Evolutionary conservation across 2,113 vertebrate genomes (phyloP).

Genomic region (Tyto alba): DNA sequence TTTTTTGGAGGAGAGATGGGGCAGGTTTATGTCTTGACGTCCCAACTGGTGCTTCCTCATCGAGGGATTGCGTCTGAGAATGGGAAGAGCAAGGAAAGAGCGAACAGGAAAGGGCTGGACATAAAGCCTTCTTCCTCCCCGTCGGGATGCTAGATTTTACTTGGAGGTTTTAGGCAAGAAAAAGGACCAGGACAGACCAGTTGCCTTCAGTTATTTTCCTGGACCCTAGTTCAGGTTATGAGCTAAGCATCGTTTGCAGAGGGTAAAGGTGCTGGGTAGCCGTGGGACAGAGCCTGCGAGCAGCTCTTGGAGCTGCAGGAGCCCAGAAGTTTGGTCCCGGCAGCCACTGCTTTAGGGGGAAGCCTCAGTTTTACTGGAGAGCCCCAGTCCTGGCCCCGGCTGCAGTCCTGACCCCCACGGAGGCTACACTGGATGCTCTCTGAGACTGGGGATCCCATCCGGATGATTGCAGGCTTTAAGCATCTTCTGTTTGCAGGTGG

Average conservation of each 20-base stretch:
- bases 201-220: neutral
- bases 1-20: neutral
- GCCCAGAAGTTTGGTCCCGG: neutral
- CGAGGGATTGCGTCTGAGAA: neutral
- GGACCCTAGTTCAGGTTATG: neutral
- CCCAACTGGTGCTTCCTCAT: neutral
- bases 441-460: too few relatives aligned
- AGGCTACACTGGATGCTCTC: rapidly evolving
- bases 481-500: neutral
- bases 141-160: neutral
- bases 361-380: neutral
- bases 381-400: neutral
- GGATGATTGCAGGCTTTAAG: neutral
- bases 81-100: neutral
- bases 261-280: neutral
- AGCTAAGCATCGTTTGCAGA: neutral
- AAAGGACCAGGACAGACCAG: neutral
- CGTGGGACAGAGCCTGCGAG: neutral
- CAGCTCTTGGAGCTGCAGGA: neutral
- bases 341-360: neutral
- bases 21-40: neutral
- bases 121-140: neutral
- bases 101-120: neutral
- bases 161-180: neutral
- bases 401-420: neutral